phyloP scores from a whole-genome alignment of 2,888 invertebrate genomes.

The Allophyes oxyacanthae region DNA sequence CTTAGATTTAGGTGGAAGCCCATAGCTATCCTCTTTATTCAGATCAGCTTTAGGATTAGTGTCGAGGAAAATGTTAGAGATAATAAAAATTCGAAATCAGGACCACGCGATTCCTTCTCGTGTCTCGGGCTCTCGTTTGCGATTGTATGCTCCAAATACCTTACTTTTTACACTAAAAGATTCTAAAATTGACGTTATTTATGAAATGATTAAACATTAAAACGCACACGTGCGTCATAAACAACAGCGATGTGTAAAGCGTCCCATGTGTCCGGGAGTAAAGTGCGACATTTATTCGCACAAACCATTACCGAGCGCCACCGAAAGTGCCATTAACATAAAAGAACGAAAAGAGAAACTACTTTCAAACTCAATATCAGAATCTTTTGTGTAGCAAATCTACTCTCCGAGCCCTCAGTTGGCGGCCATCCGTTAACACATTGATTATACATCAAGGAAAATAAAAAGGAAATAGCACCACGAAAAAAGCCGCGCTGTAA shows the following conservation, averaged over 20 bases:
- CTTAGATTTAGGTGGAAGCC: too few species aligned
- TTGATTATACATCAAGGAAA: constrained; percentile 89
- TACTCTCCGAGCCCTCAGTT: constrained; percentile 80
- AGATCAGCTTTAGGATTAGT: too few species aligned
- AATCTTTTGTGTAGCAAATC: constrained; percentile 88
- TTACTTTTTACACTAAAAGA: constrained; percentile 25
- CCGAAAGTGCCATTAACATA: constrained; percentile 87
- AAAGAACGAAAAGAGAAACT: constrained; percentile 85
- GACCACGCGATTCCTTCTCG: too few species aligned
- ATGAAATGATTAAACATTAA: constrained; percentile 61
- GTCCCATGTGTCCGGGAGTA: constrained; percentile 69
- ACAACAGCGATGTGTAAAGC: constrained; percentile 66
- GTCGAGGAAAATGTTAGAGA: too few species aligned
- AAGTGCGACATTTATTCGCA: constrained; percentile 82
- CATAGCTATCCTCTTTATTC: too few species aligned
- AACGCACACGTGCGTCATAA: constrained; percentile 62
- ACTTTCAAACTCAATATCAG: constrained; percentile 88
- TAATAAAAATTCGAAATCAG: neutral
- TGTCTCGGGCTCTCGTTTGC: neutral
- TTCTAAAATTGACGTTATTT: constrained; percentile 55
- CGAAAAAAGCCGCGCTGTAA: constrained; percentile 82
- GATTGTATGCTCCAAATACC: constrained; percentile 12
- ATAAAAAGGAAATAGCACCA: constrained; percentile 85
- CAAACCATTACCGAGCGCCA: constrained; percentile 80
- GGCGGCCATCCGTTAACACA: constrained; percentile 88